Evolutionary conservation across 2,888 invertebrate species (phyloP).

Genomic region (Phalangium opilio): DNA sequence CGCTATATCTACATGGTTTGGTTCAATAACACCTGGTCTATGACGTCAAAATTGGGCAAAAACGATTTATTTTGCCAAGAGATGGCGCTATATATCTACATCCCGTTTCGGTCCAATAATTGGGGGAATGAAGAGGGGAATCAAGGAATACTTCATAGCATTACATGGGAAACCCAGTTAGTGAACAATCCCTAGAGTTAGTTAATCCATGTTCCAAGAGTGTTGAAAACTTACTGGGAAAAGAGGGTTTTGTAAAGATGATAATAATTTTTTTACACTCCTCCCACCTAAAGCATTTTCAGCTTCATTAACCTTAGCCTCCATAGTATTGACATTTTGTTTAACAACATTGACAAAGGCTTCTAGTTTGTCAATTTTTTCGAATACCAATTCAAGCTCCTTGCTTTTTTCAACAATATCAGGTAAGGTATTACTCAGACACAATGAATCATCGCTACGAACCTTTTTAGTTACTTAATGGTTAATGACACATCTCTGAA

Average conservation of each 20-base stretch:
- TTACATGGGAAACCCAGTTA: too few species aligned
- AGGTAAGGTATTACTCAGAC: slow-evolving; percentile 12
- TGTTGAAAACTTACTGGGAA: slow-evolving; percentile 14
- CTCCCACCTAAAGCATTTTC: slow-evolving; percentile 12
- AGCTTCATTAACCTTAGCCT: slow-evolving; percentile 15
- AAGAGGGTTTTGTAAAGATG: slow-evolving; percentile 13
- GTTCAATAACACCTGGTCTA: too few species aligned
- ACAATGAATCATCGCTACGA: slow-evolving; percentile 13
- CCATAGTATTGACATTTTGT: slow-evolving; percentile 13
- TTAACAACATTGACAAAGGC: slow-evolving; percentile 11
- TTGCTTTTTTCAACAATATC: slow-evolving; percentile 11
- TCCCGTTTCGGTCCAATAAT: too few species aligned
- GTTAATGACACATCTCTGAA: not conserved
- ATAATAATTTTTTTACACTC: slow-evolving; percentile 15
- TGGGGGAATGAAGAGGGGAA: too few species aligned
- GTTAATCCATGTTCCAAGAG: too few species aligned
- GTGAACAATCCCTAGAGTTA: too few species aligned
- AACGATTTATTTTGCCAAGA: too few species aligned
- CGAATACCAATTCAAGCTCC: slow-evolving; percentile 14
- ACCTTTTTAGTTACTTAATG: slow-evolving; percentile 5
- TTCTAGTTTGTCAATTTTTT: slow-evolving; percentile 11
- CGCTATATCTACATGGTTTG: too few species aligned
- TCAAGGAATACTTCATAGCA: too few species aligned
- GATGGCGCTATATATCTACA: too few species aligned
- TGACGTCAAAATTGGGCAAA: too few species aligned